phyloP scores from a whole-genome alignment of 2,888 invertebrate species.

The Panopea generosa region DNA sequence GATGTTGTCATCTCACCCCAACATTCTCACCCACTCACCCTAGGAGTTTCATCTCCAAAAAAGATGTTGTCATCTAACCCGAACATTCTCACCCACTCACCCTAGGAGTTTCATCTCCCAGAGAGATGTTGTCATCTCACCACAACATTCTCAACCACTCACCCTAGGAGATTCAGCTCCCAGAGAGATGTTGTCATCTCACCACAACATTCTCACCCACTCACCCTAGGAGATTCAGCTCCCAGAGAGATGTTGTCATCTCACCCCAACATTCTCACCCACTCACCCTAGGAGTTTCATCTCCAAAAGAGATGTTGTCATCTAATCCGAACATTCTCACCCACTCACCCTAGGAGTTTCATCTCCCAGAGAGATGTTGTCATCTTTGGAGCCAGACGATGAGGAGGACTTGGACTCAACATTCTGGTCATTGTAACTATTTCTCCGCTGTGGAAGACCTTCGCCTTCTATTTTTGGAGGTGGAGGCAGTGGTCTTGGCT shows the following conservation, averaged over 20 bases:
- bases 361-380: conserved; percentile 66
- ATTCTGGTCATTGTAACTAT: conserved; percentile 50
- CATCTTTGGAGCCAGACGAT: conserved; percentile 77
- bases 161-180: conserved; percentile 75
- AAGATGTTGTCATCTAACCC: too few relatives aligned
- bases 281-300: conserved; percentile 73
- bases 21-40: too few relatives aligned
- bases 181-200: conserved; percentile 71
- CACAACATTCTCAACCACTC: too few relatives aligned
- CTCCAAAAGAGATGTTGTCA: conserved; percentile 67
- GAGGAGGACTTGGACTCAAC: conserved; percentile 73
- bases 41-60: too few relatives aligned
- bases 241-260: too few relatives aligned
- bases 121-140: too few relatives aligned
- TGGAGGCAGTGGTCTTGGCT: conserved; percentile 78
- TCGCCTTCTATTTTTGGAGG: conserved; percentile 73
- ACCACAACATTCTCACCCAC: too few relatives aligned
- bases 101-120: too few relatives aligned
- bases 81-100: too few relatives aligned
- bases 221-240: too few relatives aligned
- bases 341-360: conserved; percentile 73
- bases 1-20: conserved; percentile 74
- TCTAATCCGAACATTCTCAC: too few relatives aligned
- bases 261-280: too few relatives aligned
- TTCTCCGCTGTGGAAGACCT: conserved; percentile 74